Conservation (phyloP, 1,140 invertebrate genomes). For the Platorchestia sp. region DNA sequence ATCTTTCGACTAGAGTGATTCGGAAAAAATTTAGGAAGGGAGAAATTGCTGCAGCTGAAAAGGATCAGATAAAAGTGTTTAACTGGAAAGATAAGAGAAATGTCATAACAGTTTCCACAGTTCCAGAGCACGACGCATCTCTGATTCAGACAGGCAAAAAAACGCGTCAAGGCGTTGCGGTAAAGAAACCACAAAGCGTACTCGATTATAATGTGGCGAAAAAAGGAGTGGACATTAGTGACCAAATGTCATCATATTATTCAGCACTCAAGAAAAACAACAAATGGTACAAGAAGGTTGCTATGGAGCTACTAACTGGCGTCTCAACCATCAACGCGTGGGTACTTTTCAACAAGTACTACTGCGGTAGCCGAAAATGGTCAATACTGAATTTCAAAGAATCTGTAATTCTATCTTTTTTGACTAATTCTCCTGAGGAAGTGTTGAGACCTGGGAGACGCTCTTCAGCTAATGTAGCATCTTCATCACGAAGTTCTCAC, state of each 20-base stretch:
- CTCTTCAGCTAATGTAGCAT: not conserved
- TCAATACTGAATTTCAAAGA: slow-evolving; percentile 34
- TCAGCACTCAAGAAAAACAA: slow-evolving; percentile 51
- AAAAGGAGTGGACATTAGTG: slow-evolving; percentile 37
- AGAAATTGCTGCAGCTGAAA: slow-evolving; percentile 49
- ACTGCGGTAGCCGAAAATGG: slow-evolving; percentile 34
- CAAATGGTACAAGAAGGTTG: slow-evolving; percentile 51
- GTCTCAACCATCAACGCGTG: slow-evolving; percentile 25
- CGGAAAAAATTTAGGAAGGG: not conserved
- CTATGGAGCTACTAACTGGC: slow-evolving; percentile 44
- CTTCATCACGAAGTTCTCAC: slow-evolving; percentile 48
- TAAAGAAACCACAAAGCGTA: slow-evolving; percentile 51
- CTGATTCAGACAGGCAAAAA: slow-evolving; percentile 39
- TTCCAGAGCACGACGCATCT: slow-evolving; percentile 42
- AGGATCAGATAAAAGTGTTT: slow-evolving; percentile 40
- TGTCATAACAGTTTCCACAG: slow-evolving; percentile 45
- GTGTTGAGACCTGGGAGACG: slow-evolving; percentile 51
- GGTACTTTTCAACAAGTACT: slow-evolving; percentile 52
- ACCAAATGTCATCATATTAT: slow-evolving; percentile 52
- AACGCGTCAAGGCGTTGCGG: not conserved
- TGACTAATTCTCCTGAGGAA: slow-evolving; percentile 52
- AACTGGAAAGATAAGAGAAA: slow-evolving; percentile 53
- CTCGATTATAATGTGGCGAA: slow-evolving; percentile 41
- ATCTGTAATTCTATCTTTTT: slow-evolving; percentile 34
- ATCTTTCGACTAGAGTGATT: slow-evolving; percentile 20